Evolutionary conservation across 1,140 invertebrate species (phyloP).

Genomic region (Oscheius sp.): DNA sequence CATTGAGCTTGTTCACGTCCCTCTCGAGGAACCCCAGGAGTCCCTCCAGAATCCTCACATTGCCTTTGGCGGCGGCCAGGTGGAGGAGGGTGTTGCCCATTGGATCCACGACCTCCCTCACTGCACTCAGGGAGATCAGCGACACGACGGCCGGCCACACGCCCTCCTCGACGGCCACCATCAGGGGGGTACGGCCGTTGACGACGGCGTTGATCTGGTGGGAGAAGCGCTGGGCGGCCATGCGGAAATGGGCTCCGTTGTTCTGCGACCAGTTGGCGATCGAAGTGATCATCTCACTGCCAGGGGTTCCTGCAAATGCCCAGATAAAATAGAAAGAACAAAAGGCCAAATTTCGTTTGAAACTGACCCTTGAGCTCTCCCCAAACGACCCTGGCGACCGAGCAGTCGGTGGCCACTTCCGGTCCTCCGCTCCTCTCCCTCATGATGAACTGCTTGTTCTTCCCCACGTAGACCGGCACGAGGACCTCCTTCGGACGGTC

Average conservation of each 20-base stretch:
- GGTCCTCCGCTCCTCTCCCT: background rate
- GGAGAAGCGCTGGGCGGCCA: background rate
- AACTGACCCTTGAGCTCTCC: background rate
- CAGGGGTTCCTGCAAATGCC: background rate
- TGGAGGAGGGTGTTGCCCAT: conserved; percentile 12
- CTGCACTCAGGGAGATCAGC: conserved; percentile 12
- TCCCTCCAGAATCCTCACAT: conserved; percentile 7
- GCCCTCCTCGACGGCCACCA: conserved; percentile 14
- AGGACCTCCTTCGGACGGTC: background rate
- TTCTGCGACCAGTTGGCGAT: background rate
- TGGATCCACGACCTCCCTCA: background rate
- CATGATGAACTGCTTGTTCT: background rate
- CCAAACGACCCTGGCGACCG: background rate
- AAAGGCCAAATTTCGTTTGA: too few relatives aligned
- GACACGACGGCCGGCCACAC: conserved; percentile 23
- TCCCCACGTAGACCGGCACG: background rate
- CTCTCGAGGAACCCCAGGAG: background rate
- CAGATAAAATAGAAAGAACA: background rate
- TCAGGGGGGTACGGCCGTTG: conserved; percentile 7
- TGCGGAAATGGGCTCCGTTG: background rate
- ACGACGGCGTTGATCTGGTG: conserved; percentile 3
- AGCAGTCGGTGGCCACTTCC: background rate
- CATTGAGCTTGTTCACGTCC: conserved; percentile 7
- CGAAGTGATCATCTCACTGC: background rate
- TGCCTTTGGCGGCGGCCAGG: conserved; percentile 19